These are phyloP conservation scores for Oxycera nigricornis DNA, from an alignment of 2,888 invertebrate genomes.

Conservation along the genomic window DNA sequence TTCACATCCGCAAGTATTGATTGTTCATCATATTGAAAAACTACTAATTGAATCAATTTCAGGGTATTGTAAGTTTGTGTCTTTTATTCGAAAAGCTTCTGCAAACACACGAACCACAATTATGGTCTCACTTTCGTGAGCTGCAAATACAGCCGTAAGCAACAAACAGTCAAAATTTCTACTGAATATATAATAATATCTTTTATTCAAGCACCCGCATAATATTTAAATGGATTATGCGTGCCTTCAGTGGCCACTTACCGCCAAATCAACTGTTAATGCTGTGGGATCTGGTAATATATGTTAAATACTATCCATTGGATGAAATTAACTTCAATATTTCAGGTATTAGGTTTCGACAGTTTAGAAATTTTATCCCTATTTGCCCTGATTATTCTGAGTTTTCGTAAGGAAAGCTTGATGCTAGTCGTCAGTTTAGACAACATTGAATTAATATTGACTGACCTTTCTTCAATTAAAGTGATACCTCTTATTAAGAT, in stretches of 20 bases:
- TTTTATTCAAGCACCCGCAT: constrained; percentile 75
- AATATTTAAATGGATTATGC: constrained; percentile 96
- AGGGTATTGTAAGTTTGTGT: constrained; percentile 88
- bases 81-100: constrained; percentile 87
- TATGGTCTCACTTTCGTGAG: constrained; percentile 91
- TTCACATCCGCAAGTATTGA: constrained; percentile 79
- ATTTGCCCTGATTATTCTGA: constrained; percentile 83
- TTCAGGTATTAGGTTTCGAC: constrained; percentile 82
- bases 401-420: constrained; percentile 85
- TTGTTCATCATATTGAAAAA: neutral
- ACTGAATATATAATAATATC: constrained; percentile 2
- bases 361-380: constrained; percentile 87
- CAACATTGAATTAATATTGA: constrained; percentile 84
- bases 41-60: too few relatives aligned
- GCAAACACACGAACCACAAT: constrained; percentile 86
- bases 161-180: constrained; percentile 20
- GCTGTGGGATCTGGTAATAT: constrained; percentile 91
- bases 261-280: constrained; percentile 90
- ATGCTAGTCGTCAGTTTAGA: constrained; percentile 77
- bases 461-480: constrained; percentile 85
- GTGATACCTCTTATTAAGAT: constrained; percentile 85
- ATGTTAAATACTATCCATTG: constrained; percentile 7
- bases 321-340: constrained; percentile 9
- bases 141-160: constrained; percentile 92
- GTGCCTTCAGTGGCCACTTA: constrained; percentile 93